A percentile compares a stretch with the other conserved stretches of the same genome.
These are phyloP conservation scores for Climacteris rufus DNA, from an alignment of 2,113 vertebrate species.

Conservation along the genomic window DNA sequence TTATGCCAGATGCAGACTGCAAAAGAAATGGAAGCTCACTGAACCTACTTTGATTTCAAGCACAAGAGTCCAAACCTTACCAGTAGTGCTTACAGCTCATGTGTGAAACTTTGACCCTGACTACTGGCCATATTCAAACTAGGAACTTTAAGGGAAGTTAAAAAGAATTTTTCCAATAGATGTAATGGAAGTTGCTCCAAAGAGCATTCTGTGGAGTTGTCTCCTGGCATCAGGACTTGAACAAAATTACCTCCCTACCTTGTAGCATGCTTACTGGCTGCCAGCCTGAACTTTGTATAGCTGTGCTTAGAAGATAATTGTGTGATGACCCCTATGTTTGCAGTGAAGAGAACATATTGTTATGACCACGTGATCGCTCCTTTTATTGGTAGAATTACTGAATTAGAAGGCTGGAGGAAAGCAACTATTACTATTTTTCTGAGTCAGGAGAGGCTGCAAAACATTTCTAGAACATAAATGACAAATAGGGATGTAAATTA, in stretches of 20 bases:
- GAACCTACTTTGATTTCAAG: not conserved
- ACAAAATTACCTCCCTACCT: not conserved
- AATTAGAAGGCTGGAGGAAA: not conserved
- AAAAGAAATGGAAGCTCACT: not conserved
- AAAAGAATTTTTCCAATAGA: not conserved
- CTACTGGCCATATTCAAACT: not conserved
- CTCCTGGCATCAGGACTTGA: not conserved
- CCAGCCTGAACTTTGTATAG: not conserved
- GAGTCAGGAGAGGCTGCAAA: not conserved
- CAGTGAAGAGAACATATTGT: not conserved
- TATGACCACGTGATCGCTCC: not conserved
- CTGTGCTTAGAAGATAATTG: not conserved
- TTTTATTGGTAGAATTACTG: not conserved
- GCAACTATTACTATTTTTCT: not conserved
- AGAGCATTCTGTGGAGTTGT: not conserved
- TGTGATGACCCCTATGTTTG: not conserved
- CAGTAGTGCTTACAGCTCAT: not conserved
- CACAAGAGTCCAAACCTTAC: not conserved
- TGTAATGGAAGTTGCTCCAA: not conserved
- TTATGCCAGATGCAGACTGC: not conserved
- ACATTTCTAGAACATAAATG: not conserved
- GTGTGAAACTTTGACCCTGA: accelerated
- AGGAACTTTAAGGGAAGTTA: not conserved
- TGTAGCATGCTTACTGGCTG: not conserved
- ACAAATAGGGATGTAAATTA: not conserved